Evolutionary conservation across 1,140 invertebrate genomes (phyloP).

Genomic region (Metaphire vulgaris): DNA sequence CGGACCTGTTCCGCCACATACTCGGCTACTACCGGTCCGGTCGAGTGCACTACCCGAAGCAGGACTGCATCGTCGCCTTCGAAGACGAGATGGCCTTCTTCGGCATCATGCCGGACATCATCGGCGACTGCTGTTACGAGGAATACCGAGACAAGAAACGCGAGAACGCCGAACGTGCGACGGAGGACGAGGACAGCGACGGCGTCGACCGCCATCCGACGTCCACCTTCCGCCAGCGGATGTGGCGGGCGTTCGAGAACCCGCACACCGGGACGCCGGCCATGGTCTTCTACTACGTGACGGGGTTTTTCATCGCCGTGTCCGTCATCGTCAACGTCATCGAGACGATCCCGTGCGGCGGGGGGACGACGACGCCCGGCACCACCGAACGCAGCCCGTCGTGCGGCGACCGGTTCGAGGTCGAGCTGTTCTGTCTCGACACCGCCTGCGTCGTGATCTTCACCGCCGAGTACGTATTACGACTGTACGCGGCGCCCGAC

Average conservation of each 20-base stretch:
- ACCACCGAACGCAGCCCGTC: conserved; percentile 66
- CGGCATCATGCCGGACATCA: conserved; percentile 98
- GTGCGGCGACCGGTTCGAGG: conserved; percentile 98
- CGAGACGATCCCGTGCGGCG: conserved; percentile 84
- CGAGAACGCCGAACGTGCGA: conserved; percentile 94
- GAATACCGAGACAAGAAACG: conserved; percentile 96
- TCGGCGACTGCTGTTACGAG: too few species aligned
- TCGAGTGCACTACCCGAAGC: conserved; percentile 96
- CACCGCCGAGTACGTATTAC: conserved; percentile 94
- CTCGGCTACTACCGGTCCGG: conserved; percentile 98
- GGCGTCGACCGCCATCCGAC: conserved; percentile 50
- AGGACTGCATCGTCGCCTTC: conserved; percentile 97
- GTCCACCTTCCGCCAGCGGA: conserved; percentile 72
- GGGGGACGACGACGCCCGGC: conserved; percentile 59
- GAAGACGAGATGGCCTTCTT: conserved; percentile 99
- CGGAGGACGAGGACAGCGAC: conserved; percentile 75
- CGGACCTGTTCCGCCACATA: conserved; percentile 97
- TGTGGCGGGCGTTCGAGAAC: too few species aligned
- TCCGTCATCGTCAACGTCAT: conserved; percentile 98
- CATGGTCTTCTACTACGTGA: conserved; percentile 98
- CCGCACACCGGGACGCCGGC: conserved; percentile 97
- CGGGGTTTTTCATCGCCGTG: conserved; percentile 99
- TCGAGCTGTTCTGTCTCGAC: too few species aligned
- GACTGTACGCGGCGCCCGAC: conserved; percentile 96
- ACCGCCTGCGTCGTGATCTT: too few species aligned